Conservation (phyloP, 2,113 vertebrate genomes). For the Rutilus rutilus region DNA sequence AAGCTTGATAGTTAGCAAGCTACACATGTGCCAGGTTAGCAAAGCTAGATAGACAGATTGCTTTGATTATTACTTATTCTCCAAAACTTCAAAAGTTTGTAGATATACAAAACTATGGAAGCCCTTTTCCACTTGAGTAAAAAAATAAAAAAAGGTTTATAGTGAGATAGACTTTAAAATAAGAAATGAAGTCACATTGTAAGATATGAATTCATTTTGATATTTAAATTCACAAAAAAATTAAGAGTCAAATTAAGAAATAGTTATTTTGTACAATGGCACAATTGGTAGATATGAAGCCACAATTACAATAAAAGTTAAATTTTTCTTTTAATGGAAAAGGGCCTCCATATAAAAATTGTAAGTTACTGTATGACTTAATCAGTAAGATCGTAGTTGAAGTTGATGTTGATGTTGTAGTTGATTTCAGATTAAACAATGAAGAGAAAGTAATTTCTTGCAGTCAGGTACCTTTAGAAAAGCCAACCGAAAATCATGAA, state of each 20-base stretch:
- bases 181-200: not conserved
- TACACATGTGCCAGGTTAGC: not conserved
- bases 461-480: not conserved
- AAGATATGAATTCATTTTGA: not conserved
- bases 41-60: not conserved
- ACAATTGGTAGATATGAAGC: not conserved
- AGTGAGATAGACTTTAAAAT: no score
- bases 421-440: not conserved
- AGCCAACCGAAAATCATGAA: not conserved
- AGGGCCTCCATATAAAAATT: not conserved
- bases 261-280: not conserved
- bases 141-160: not conserved
- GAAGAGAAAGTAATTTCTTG: not conserved
- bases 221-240: not conserved
- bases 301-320: not conserved
- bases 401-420: not conserved
- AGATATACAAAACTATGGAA: not conserved
- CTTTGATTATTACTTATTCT: not conserved
- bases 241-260: not conserved
- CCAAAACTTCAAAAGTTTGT: not conserved
- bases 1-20: not conserved
- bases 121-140: not conserved
- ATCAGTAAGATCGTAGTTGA: not conserved
- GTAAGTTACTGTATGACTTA: not conserved
- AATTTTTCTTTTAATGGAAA: not conserved